These are phyloP conservation scores for Epirrhoe alternata DNA, from an alignment of 2,888 invertebrate genomes.

Conservation along the genomic window DNA sequence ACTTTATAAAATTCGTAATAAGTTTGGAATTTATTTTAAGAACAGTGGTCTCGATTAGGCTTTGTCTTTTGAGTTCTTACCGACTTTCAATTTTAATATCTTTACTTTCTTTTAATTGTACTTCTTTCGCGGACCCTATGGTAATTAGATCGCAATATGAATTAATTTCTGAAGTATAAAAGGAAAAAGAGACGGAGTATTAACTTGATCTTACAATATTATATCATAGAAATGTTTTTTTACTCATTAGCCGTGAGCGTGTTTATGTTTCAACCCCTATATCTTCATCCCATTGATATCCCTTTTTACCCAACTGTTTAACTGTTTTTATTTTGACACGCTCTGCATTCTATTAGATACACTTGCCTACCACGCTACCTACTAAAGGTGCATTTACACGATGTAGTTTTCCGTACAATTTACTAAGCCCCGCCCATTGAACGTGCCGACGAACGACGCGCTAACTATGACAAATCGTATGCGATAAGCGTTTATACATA, in stretches of 20 bases:
- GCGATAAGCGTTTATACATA: too few relatives aligned
- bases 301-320: too few relatives aligned
- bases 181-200: background rate
- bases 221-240: background rate
- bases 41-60: constrained; percentile 47
- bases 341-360: too few relatives aligned
- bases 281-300: background rate
- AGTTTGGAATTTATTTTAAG: constrained; percentile 54
- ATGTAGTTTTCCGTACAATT: too few relatives aligned
- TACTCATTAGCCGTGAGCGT: background rate
- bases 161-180: background rate
- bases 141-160: constrained; percentile 8
- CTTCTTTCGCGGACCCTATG: constrained; percentile 11
- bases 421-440: too few relatives aligned
- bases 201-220: background rate
- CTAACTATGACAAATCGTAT: too few relatives aligned
- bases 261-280: background rate
- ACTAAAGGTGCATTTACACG: too few relatives aligned
- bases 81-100: constrained; percentile 33
- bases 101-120: constrained; percentile 36
- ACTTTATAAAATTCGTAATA: constrained; percentile 56
- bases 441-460: too few relatives aligned
- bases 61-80: constrained; percentile 30
- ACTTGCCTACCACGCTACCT: too few relatives aligned
- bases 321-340: too few relatives aligned